Conservation (phyloP, 2,888 invertebrate genomes). For the Artemia sinica region DNA sequence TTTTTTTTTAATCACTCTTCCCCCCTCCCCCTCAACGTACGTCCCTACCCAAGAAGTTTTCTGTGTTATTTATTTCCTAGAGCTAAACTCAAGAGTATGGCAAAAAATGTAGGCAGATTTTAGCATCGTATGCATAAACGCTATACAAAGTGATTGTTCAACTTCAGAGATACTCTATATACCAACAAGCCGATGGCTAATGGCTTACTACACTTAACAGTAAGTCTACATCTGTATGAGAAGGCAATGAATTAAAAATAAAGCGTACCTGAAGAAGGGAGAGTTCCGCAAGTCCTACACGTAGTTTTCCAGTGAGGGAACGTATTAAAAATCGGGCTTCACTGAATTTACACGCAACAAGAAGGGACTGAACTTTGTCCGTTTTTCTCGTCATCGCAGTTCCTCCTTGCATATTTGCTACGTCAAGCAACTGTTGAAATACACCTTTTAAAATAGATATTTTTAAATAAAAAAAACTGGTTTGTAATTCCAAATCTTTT, state of each 20-base stretch:
- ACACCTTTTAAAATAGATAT: constrained; percentile 36
- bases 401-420: constrained; percentile 66
- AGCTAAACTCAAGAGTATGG: too few species aligned
- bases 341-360: constrained; percentile 70
- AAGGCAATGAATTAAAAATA: constrained; percentile 19
- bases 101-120: too few species aligned
- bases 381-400: constrained; percentile 55
- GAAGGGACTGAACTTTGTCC: constrained; percentile 71
- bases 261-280: constrained; percentile 49
- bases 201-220: constrained; percentile 24
- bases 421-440: constrained; percentile 63
- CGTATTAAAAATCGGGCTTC: constrained; percentile 80
- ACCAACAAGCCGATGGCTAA: constrained; percentile 29
- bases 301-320: constrained; percentile 75
- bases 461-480: background rate
- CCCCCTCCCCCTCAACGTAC: too few species aligned
- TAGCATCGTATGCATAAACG: too few species aligned
- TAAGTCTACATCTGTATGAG: constrained; percentile 36
- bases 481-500: too few species aligned
- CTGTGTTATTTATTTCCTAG: too few species aligned
- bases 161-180: background rate
- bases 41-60: too few species aligned
- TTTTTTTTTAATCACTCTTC: background rate
- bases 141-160: too few species aligned
- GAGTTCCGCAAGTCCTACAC: constrained; percentile 92